These are phyloP conservation scores for Chloroceryle inda DNA, from an alignment of 2,797 vertebrate species.

Conservation along the genomic window DNA sequence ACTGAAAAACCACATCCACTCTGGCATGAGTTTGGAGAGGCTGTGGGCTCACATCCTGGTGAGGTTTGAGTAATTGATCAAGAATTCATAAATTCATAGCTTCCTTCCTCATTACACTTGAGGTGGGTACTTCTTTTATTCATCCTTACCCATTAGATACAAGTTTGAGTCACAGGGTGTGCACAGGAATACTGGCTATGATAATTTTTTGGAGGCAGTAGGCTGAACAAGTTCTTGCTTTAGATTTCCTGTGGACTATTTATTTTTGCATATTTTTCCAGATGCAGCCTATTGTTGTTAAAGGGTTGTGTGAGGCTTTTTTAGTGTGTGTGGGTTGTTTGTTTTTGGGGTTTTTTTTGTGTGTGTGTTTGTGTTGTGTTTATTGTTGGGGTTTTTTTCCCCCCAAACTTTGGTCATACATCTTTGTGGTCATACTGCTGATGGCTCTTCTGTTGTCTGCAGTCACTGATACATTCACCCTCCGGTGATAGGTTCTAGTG, in stretches of 20 bases:
- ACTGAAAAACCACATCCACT: constrained; percentile 1
- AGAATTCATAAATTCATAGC: constrained; percentile 18
- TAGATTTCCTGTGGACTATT: neutral
- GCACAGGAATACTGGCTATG: neutral
- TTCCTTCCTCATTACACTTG: neutral
- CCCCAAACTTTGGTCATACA: neutral
- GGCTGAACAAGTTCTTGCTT: neutral
- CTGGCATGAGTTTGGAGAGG: neutral
- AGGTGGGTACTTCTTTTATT: constrained; percentile 4
- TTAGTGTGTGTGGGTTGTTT: too few relatives aligned
- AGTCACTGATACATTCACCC: neutral
- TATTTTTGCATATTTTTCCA: neutral
- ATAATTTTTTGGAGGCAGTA: neutral
- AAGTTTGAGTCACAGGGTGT: constrained; percentile 43
- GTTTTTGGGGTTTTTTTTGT: neutral
- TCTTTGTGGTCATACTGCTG: neutral
- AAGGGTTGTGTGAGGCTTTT: neutral
- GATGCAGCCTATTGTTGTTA: neutral
- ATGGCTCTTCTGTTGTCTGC: neutral
- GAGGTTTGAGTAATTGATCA: constrained; percentile 8
- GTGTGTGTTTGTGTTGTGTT: neutral
- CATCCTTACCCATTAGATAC: neutral
- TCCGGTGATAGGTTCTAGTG: neutral
- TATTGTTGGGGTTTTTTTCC: neutral
- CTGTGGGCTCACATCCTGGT: constrained; percentile 15